Percentiles rank a stretch among this genome's conserved stretches.
These are phyloP conservation scores for Rhynchonycteris naso DNA, from an alignment of 2,797 vertebrate species.

Conservation along the genomic window DNA sequence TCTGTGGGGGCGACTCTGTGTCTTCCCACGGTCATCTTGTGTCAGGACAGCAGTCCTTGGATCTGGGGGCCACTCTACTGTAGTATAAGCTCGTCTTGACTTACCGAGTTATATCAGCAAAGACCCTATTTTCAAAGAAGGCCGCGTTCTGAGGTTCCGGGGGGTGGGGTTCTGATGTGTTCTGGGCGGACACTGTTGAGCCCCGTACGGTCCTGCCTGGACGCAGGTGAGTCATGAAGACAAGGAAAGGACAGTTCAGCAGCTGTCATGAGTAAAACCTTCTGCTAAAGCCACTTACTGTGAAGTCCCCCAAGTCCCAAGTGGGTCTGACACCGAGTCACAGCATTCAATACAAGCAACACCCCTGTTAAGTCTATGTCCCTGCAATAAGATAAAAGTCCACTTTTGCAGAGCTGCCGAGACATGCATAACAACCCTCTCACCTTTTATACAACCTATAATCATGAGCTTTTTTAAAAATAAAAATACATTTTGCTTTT, in stretches of 20 bases:
- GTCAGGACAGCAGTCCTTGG: no score
- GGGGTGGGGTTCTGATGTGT: rapidly evolving
- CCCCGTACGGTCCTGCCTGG: rapidly evolving
- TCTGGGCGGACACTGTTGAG: background rate
- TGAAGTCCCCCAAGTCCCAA: background rate
- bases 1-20: rapidly evolving
- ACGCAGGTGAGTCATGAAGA: rapidly evolving
- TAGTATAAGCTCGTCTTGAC: background rate
- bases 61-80: background rate
- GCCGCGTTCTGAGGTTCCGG: background rate
- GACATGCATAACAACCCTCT: background rate
- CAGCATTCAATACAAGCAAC: background rate
- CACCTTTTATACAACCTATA: background rate
- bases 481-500: no score
- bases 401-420: background rate
- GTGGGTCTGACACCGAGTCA: background rate
- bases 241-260: rapidly evolving
- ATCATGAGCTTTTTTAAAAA: background rate
- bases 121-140: background rate
- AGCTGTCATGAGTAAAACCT: background rate
- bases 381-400: background rate
- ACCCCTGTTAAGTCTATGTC: background rate
- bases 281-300: background rate
- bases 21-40: background rate
- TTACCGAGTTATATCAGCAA: background rate